These are phyloP conservation scores for Macaria notata DNA, from an alignment of 2,888 invertebrate species.

Conservation along the genomic window DNA sequence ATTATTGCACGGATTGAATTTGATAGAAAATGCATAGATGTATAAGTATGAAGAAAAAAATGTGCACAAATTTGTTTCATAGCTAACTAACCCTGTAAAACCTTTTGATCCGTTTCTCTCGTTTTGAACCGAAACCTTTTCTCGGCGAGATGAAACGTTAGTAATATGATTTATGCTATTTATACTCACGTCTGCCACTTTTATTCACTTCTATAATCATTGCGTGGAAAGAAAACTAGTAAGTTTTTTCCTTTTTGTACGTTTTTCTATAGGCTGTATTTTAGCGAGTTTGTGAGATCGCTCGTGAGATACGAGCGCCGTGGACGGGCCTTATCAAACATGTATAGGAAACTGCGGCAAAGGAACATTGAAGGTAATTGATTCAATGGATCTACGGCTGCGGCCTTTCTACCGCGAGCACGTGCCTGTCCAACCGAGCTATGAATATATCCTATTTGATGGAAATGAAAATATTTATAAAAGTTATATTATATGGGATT, in stretches of 20 bases:
- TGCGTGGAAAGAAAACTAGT: background rate
- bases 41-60: background rate
- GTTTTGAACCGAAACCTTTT: conserved; percentile 1
- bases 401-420: no score
- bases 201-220: background rate
- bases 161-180: conserved; percentile 2
- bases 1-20: no score
- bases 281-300: background rate
- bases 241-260: no score
- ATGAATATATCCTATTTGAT: no score
- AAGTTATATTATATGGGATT: no score
- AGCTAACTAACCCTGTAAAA: background rate
- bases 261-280: no score
- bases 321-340: background rate
- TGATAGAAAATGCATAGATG: background rate
- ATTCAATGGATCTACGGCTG: background rate
- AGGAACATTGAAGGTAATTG: background rate
- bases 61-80: background rate
- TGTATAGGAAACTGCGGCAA: conserved; percentile 3
- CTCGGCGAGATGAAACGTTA: background rate
- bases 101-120: background rate
- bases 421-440: no score
- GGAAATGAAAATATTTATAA: no score
- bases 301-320: background rate
- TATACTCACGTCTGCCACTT: background rate